phyloP scores from a whole-genome alignment of 2,888 invertebrate genomes.

The Dorcus parallelipipedus region DNA sequence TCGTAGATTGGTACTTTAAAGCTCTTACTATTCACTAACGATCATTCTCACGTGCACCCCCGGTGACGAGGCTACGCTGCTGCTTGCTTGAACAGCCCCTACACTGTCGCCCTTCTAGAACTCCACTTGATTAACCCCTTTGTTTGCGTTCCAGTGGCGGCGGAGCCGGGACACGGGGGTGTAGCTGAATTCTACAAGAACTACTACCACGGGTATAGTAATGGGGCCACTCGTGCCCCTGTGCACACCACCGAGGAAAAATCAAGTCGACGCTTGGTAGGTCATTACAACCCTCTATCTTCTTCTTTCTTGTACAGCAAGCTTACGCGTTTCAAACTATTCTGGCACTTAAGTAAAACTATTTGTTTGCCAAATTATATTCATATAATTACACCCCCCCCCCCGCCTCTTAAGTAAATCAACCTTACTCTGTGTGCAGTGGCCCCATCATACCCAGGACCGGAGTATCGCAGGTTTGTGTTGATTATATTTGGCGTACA shows the following conservation, averaged over 20 bases:
- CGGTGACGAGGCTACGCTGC: conserved; percentile 50
- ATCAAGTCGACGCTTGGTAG: conserved; percentile 67
- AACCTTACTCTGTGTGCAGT: conserved; percentile 28
- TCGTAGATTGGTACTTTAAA: conserved; percentile 73
- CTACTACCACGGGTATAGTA: conserved; percentile 74
- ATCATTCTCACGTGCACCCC: conserved; percentile 31
- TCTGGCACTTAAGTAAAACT: background rate
- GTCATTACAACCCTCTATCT: conserved; percentile 44
- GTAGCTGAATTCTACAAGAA: conserved; percentile 85
- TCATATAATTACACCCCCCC: background rate
- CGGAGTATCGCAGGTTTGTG: conserved; percentile 31
- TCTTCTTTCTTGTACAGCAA: conserved; percentile 11
- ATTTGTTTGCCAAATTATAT: background rate
- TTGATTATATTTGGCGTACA: background rate
- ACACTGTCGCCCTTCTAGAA: background rate
- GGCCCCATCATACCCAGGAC: conserved; percentile 40
- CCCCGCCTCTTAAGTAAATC: conserved; percentile 4
- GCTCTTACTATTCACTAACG: background rate
- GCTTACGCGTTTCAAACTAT: conserved; percentile 4
- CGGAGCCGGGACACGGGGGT: conserved; percentile 74
- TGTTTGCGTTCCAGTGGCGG: conserved; percentile 71
- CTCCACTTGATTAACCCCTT: conserved; percentile 17
- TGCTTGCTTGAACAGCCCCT: conserved; percentile 24
- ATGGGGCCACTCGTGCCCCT: conserved; percentile 57
- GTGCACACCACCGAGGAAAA: conserved; percentile 62